phyloP scores from a whole-genome alignment of 2,888 invertebrate species.

The Polyommatus iphigenia region DNA sequence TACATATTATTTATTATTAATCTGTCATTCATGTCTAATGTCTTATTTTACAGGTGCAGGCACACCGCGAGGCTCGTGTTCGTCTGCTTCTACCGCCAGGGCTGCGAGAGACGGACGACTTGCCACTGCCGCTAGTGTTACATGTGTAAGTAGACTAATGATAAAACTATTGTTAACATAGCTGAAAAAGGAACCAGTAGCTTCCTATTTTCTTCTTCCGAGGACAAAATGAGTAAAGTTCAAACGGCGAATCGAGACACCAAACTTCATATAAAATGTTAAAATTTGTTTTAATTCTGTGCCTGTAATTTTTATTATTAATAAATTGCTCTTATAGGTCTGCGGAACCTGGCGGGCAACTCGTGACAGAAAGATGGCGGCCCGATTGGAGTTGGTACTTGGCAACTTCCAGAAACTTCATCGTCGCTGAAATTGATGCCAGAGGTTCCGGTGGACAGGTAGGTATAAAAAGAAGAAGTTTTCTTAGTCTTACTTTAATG shows the following conservation, averaged over 20 bases:
- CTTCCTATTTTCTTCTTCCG: too few species aligned
- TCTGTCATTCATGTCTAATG: too few species aligned
- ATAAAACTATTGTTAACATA: neutral
- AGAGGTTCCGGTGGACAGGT: slow-evolving; percentile 89
- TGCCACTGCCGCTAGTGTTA: slow-evolving; percentile 89
- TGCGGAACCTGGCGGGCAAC: slow-evolving; percentile 87
- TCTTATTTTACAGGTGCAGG: slow-evolving; percentile 67
- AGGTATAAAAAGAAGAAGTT: slow-evolving; percentile 49
- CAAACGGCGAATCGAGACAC: too few species aligned
- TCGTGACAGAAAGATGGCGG: slow-evolving; percentile 89
- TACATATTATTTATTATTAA: too few species aligned
- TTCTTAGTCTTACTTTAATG: too few species aligned
- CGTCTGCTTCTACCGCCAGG: slow-evolving; percentile 90
- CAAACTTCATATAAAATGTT: too few species aligned
- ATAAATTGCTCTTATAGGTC: slow-evolving; percentile 49
- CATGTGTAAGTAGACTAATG: slow-evolving; percentile 85
- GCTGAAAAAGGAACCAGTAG: neutral
- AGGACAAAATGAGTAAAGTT: too few species aligned
- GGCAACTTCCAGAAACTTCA: slow-evolving; percentile 88
- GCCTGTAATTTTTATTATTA: too few species aligned
- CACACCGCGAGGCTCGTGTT: slow-evolving; percentile 78
- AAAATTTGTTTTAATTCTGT: too few species aligned
- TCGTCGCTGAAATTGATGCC: slow-evolving; percentile 94
- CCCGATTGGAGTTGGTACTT: slow-evolving; percentile 93
- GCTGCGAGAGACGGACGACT: slow-evolving; percentile 89